Evolutionary conservation across 2,113 vertebrate genomes (phyloP), one percentile per base, ranked within the genome.

Genomic region (Podarcis raffonei): DNA sequence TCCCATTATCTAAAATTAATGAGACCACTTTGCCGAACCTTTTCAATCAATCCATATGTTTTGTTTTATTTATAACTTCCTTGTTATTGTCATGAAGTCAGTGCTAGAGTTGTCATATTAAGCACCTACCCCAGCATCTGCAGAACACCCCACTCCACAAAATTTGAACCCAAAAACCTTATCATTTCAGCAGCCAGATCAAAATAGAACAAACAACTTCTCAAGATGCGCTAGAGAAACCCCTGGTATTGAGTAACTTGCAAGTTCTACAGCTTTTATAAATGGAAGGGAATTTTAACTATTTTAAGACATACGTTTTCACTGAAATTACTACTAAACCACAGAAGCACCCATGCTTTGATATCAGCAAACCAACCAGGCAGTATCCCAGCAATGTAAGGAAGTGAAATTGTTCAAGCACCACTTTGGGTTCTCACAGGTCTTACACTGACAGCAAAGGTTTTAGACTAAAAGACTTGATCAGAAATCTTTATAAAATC

Each of bases 1-100:
- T 87, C 37, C 68, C 77, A 11, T 59, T 91, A 84, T 32, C 87
- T 87, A 27, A 39, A 57, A 65, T 80, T 78, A 91, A 79, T 90
- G 84, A 85, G 79, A 42, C 27, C 35, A 88, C 35, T 86, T 81
- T 89, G 53, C 30, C 42, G 32, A 42, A 79, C 35, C 37, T 75
- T 89, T 91, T 85, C 37, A 32, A 71, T 87, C 81, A 42, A 81
- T 77, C 53, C 68, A 4, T 74, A 53, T 72, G 35, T 90, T 91
- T 82, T 62, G 37, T 89, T 91, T 81, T 90, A 93, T 92, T 92
- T 92, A 80, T 57, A 85, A 76, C 62, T 74, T 65, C 85, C 59
- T 83, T 71, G 74, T 53, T 37, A 68, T 89, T 3, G 74, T 16
- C 66, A 72, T 4, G 8, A 76, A 88, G 42, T 39, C 74, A 76